phyloP scores from a whole-genome alignment of 2,888 invertebrate species.

The Teleogryllus oceanicus region DNA sequence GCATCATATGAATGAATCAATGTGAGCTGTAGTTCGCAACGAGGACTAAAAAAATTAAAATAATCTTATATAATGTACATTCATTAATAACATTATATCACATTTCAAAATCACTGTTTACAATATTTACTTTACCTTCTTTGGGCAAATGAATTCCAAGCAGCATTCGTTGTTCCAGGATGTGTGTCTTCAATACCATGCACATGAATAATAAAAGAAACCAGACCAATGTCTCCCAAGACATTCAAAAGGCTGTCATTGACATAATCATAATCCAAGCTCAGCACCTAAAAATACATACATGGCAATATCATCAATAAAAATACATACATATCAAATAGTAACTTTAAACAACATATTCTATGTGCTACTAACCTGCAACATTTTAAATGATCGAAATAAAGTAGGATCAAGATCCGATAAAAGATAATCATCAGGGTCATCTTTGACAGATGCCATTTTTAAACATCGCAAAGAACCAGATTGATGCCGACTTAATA shows the following conservation, averaged over 20 bases:
- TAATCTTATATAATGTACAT: background rate
- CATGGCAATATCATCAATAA: constrained; percentile 37
- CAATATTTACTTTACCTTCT: constrained; percentile 46
- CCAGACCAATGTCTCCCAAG: constrained; percentile 48
- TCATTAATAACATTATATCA: background rate
- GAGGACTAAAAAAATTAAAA: constrained; percentile 46
- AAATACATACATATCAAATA: background rate
- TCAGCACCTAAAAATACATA: constrained; percentile 47
- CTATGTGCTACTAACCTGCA: constrained; percentile 49
- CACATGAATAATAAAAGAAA: constrained; percentile 64
- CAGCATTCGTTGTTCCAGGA: constrained; percentile 59
- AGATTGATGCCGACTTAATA: constrained; percentile 51
- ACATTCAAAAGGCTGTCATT: constrained; percentile 52
- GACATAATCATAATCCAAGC: constrained; percentile 57
- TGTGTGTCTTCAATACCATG: constrained; percentile 64
- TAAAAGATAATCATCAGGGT: constrained; percentile 63
- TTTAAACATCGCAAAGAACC: constrained; percentile 60
- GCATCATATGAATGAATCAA: constrained; percentile 68
- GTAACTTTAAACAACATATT: background rate
- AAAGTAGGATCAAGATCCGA: constrained; percentile 55
- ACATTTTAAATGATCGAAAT: constrained; percentile 57
- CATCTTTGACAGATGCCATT: constrained; percentile 69
- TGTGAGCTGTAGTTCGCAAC: constrained; percentile 58
- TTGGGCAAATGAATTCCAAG: constrained; percentile 59
- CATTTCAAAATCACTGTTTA: background rate